phyloP scores from a whole-genome alignment of 2,113 vertebrate genomes.

The Lonchura striata region DNA sequence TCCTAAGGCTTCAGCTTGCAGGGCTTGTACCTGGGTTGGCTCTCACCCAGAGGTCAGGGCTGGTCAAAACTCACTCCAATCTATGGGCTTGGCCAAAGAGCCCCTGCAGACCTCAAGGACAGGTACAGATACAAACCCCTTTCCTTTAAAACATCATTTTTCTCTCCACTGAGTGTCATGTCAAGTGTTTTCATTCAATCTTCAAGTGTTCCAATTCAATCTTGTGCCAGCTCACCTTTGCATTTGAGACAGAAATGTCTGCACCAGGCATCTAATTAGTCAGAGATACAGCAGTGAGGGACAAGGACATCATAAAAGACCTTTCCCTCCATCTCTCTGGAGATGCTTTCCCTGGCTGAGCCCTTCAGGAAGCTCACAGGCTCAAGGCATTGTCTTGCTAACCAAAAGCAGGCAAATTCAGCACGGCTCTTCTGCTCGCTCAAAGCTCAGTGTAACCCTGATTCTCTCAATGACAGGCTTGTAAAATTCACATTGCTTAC shows the following conservation, averaged over 20 bases:
- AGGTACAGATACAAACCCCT: neutral
- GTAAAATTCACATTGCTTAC: neutral
- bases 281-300: neutral
- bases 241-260: neutral
- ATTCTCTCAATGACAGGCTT: neutral
- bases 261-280: neutral
- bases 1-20: neutral
- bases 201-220: neutral
- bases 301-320: neutral
- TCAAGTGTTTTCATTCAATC: neutral
- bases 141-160: neutral
- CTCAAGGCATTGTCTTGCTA: neutral
- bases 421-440: rapidly evolving
- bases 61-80: neutral
- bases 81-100: neutral
- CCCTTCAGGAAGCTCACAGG: neutral
- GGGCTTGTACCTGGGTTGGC: rapidly evolving
- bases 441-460: neutral
- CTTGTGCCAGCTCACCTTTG: neutral
- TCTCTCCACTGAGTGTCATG: neutral
- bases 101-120: neutral
- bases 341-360: neutral
- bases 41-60: neutral
- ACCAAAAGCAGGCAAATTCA: neutral
- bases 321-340: neutral